Percentiles rank a stretch among this genome's conserved stretches.
Evolutionary conservation across 1,140 invertebrate genomes (phyloP).

Genomic region (Penaeus japonicus): DNA sequence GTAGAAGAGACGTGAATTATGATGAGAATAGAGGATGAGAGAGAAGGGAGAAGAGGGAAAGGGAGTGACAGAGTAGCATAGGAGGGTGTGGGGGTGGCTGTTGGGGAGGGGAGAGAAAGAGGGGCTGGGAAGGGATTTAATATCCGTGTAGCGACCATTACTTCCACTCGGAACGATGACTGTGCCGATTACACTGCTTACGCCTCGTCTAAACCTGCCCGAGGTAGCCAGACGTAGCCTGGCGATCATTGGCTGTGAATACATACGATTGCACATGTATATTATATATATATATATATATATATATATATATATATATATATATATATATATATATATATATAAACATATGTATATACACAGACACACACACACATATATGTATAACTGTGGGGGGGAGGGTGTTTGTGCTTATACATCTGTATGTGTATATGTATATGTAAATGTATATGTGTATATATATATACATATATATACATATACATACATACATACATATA

Average conservation of each 20-base stretch:
- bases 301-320: not conserved
- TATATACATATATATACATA: not conserved
- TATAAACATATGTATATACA: not conserved
- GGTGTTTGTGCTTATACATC: not conserved
- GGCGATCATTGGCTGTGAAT: not conserved
- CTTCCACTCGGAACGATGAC: slow-evolving; percentile 53
- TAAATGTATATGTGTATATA: not conserved
- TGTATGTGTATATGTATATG: not conserved
- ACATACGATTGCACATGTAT: not conserved
- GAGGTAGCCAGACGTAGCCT: not conserved
- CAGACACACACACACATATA: not conserved
- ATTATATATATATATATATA: not conserved
- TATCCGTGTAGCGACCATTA: slow-evolving; percentile 33
- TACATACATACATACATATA: not conserved
- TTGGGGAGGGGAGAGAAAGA: not conserved
- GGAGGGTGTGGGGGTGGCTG: not conserved
- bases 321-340: not conserved
- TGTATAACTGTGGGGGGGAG: not conserved
- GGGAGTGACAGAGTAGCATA: not conserved
- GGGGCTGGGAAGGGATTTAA: not conserved
- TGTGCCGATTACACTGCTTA: slow-evolving; percentile 38
- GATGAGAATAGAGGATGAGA: not conserved
- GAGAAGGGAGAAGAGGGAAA: not conserved
- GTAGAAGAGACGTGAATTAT: not conserved
- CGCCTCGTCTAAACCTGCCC: slow-evolving; percentile 10